Conservation (phyloP, 2,888 invertebrate species). For the Cerceris rybyensis region DNA sequence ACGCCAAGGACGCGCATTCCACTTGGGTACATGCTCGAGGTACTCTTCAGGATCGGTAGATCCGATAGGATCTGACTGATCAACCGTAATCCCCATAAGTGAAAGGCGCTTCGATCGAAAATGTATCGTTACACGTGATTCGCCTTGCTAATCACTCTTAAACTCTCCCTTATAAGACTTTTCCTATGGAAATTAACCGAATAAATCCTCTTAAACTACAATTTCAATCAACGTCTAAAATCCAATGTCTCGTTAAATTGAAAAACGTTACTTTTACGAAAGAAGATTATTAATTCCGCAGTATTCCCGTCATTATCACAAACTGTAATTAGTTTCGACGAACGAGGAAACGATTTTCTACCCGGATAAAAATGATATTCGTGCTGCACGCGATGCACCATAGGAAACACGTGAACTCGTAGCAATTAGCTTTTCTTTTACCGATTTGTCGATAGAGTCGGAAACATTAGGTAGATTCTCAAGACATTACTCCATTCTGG, state of each 20-base stretch:
- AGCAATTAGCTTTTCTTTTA: conserved; percentile 28
- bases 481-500: neutral
- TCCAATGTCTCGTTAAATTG: no score
- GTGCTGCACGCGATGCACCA: conserved; percentile 64
- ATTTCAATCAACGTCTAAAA: no score
- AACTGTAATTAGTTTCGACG: neutral
- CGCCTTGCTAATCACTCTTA: neutral
- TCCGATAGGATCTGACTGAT: conserved; percentile 25
- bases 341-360: conserved; percentile 28
- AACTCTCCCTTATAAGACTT: no score
- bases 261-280: no score
- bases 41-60: conserved; percentile 19
- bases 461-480: conserved; percentile 23
- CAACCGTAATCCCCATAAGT: conserved; percentile 19
- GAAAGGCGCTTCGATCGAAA: conserved; percentile 27
- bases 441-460: conserved; percentile 34
- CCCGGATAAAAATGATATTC: conserved; percentile 38
- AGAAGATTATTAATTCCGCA: no score
- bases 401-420: conserved; percentile 57
- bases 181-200: neutral
- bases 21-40: conserved; percentile 15
- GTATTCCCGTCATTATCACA: no score
- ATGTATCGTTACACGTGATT: neutral
- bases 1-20: conserved; percentile 64
- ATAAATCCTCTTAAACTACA: no score